Percentiles rank a stretch among this genome's conserved stretches.
These are phyloP conservation scores for Myiozetetes cayanensis DNA, from an alignment of 2,113 vertebrate species.

Conservation along the genomic window DNA sequence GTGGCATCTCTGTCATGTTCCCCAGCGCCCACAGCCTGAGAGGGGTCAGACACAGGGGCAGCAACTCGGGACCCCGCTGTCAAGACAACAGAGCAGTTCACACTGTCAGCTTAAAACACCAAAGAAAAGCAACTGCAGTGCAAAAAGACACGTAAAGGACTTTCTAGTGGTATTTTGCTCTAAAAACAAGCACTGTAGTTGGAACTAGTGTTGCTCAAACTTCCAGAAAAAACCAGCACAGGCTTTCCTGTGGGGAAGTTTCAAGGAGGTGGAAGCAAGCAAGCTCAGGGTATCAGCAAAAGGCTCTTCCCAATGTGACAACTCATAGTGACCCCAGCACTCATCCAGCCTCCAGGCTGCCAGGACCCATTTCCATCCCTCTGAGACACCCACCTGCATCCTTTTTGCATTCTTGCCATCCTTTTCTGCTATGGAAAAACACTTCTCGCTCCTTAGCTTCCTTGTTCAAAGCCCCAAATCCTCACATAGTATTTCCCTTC, in stretches of 20 bases:
- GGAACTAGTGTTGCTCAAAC: background rate
- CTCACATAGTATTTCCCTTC: background rate
- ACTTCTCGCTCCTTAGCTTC: background rate
- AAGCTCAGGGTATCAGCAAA: background rate
- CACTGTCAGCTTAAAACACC: background rate
- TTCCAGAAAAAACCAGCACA: background rate
- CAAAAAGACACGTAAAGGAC: background rate
- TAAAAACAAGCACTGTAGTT: background rate
- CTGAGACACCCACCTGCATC: background rate
- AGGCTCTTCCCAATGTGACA: background rate
- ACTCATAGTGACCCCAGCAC: background rate
- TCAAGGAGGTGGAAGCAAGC: background rate
- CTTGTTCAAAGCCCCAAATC: background rate
- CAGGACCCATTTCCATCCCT: background rate
- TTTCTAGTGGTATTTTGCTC: background rate
- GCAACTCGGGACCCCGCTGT: background rate
- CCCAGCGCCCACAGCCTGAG: background rate
- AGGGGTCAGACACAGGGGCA: fast-evolving
- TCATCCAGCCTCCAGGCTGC: background rate
- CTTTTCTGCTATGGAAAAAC: no score
- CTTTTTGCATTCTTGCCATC: no score
- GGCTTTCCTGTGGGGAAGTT: background rate
- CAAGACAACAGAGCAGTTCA: background rate
- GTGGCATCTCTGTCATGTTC: background rate
- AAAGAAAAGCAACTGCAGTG: background rate